Evolutionary conservation across 2,888 invertebrate genomes (phyloP).

Genomic region (Cephus nigrinus): DNA sequence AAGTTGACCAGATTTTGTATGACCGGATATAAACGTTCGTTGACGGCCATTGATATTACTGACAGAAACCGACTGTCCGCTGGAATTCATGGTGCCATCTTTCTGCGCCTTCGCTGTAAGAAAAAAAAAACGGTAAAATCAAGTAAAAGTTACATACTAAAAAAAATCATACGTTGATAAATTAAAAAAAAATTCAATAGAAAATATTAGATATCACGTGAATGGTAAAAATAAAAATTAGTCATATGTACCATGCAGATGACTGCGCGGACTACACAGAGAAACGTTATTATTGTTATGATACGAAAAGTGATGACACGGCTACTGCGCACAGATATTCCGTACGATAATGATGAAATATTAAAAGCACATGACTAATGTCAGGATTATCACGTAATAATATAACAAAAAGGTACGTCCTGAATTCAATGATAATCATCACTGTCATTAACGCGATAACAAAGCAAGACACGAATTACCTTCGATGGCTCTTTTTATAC

Average conservation of each 20-base stretch:
- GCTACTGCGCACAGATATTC: background rate
- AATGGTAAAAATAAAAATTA: background rate
- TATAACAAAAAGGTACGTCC: background rate
- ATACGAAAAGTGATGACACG: background rate
- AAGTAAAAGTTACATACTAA: background rate
- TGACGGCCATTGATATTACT: constrained; percentile 15
- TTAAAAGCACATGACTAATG: background rate
- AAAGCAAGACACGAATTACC: background rate
- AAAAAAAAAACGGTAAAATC: background rate
- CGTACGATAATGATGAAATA: background rate
- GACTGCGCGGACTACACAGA: background rate
- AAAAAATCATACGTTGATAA: background rate
- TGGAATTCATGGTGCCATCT: background rate
- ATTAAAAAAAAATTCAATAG: background rate
- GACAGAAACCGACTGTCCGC: background rate
- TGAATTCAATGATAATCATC: background rate
- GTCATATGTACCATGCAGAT: background rate
- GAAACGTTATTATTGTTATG: background rate
- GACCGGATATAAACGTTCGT: constrained; percentile 34
- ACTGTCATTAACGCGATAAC: background rate
- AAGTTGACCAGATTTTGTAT: constrained; percentile 33
- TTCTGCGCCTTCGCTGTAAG: background rate
- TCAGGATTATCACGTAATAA: background rate
- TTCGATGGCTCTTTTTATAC: background rate
- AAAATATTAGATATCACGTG: background rate